Conservation (phyloP, 1,140 invertebrate genomes). For the Pygmarrhopalites habei region DNA sequence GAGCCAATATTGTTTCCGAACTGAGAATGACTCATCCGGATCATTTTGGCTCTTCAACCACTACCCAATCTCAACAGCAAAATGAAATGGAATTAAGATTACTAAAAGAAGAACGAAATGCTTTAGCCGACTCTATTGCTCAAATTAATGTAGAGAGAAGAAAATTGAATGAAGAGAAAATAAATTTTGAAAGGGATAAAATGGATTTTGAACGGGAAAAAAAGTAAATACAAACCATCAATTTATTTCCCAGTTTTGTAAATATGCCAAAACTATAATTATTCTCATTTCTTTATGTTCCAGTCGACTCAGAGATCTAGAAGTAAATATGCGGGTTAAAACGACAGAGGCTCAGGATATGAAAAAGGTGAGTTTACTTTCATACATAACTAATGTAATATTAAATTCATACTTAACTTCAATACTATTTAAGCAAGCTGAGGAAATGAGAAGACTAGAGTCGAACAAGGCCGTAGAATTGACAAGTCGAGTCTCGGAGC, state of each 20-base stretch:
- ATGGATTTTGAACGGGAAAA: constrained; percentile 30
- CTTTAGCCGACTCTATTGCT: constrained; percentile 29
- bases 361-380: constrained; percentile 20
- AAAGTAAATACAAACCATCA: too few relatives aligned
- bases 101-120: constrained; percentile 28
- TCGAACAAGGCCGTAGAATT: constrained; percentile 10
- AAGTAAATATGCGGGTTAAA: constrained; percentile 20
- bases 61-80: constrained; percentile 10
- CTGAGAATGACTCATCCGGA: background rate
- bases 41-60: background rate
- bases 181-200: constrained; percentile 27
- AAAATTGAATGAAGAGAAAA: constrained; percentile 32
- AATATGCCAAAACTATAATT: too few relatives aligned
- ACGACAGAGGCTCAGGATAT: constrained; percentile 29
- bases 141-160: constrained; percentile 33
- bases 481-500: constrained; percentile 13
- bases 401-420: too few relatives aligned
- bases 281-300: too few relatives aligned
- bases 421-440: constrained; percentile 26
- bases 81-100: constrained; percentile 36
- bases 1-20: background rate
- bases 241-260: too few relatives aligned
- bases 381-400: background rate
- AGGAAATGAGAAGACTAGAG: constrained; percentile 24
- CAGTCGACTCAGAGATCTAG: constrained; percentile 23